Evolutionary conservation across 2,797 vertebrate genomes (phyloP), one percentile per base, ranked within the genome.

Genomic region (Anguilla obscura): DNA sequence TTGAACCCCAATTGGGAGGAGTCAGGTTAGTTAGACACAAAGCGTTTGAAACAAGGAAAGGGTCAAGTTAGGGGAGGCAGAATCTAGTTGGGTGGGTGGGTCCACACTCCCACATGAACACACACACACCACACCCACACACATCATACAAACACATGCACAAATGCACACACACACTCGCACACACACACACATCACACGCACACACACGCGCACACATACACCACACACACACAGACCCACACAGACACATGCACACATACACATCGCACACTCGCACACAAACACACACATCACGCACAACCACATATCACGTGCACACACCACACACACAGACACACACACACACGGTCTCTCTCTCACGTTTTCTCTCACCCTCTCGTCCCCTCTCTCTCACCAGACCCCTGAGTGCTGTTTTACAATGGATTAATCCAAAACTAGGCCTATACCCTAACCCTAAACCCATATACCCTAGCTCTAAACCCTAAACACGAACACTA

Each of bases 1-100:
- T 94, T 91, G 88, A 94, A 95, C 94, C 95, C 95, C 96, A 95
- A 96, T 92, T 92, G 93, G 94, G 95, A 96, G 94, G 91, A 95
- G 94, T 95, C 94, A 92, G 92, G 93, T 89, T 87, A 92, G 93
- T 87, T 93, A 87, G 91, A 90, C 89, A 94, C 94, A 94, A 93
- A 88, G 94, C 94, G 93, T 93, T 94, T 95, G 93, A 95, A 96
- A 95, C 94, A 95, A 95, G 92, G 92, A 93, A 92, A 93, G 93
- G 93, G 93, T 91, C 9, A 93, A 94, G 90, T 91, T 90, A 71
- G 88, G 89, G 93, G 92, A 95, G 93, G 93, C n/a, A 89, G 92
- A 90, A 92, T 93, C 94, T 89, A 91, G 92, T 92, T 92, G 92
- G 30, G 54, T 45, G 92, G 30, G 54, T 45, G 7, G 16, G 16